phyloP scores from a whole-genome alignment of 2,888 invertebrate species.

The Bellardia pandia region DNA sequence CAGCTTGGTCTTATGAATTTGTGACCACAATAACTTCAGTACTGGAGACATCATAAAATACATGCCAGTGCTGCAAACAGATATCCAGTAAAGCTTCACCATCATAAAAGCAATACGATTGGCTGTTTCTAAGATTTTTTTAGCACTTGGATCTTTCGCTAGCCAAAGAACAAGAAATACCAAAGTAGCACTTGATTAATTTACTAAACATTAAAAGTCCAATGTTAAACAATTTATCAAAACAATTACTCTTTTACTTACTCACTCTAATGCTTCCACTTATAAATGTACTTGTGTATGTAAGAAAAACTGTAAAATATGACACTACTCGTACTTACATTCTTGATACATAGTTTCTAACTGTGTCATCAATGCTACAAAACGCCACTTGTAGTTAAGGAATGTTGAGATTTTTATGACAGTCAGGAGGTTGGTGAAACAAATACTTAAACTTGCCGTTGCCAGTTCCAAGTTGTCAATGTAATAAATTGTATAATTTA shows the following conservation, averaged over 20 bases:
- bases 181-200: slow-evolving; percentile 38
- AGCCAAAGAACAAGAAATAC: slow-evolving; percentile 35
- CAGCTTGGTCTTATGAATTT: slow-evolving; percentile 67
- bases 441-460: slow-evolving; percentile 80
- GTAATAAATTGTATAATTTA: slow-evolving; percentile 78
- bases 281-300: background rate
- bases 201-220: background rate
- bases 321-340: slow-evolving; percentile 74
- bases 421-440: slow-evolving; percentile 80
- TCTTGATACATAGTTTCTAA: slow-evolving; percentile 78
- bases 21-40: slow-evolving; percentile 76
- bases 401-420: slow-evolving; percentile 81
- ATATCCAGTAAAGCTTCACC: slow-evolving; percentile 77
- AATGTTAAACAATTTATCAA: slow-evolving; percentile 17
- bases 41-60: slow-evolving; percentile 81
- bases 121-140: slow-evolving; percentile 73
- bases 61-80: slow-evolving; percentile 78
- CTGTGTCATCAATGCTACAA: slow-evolving; percentile 77
- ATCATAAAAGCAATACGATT: slow-evolving; percentile 77
- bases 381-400: slow-evolving; percentile 77
- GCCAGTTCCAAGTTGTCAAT: slow-evolving; percentile 79
- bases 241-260: background rate
- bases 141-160: slow-evolving; percentile 71
- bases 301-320: background rate
- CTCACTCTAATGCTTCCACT: background rate